Percentiles rank a stretch among this genome's conserved stretches.
These are phyloP conservation scores for Microctenopoma steveboyesi DNA, from an alignment of 2,797 vertebrate genomes.

Conservation along the genomic window DNA sequence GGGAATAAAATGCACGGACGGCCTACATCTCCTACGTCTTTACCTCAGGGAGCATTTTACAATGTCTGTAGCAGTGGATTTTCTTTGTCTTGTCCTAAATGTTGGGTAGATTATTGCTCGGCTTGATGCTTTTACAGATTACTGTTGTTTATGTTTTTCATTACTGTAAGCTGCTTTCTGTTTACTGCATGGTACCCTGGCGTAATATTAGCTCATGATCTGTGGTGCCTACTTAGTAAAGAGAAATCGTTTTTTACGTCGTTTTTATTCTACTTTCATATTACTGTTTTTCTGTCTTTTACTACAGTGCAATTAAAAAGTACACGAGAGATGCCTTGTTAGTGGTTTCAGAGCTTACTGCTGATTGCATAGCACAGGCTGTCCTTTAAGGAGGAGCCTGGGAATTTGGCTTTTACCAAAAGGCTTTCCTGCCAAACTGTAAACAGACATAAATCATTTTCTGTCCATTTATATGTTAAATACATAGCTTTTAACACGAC, in stretches of 20 bases:
- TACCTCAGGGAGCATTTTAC: slow-evolving; percentile 21
- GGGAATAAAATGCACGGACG: slow-evolving; percentile 6
- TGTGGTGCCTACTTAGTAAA: no score
- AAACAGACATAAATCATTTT: neutral
- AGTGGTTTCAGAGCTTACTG: no score
- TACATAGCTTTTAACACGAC: neutral
- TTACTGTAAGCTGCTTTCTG: neutral
- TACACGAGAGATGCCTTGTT: neutral
- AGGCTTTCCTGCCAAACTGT: neutral
- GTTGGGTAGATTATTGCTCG: neutral
- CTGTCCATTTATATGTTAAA: neutral
- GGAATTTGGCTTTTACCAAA: neutral
- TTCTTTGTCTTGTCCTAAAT: slow-evolving; percentile 5
- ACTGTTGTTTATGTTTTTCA: neutral
- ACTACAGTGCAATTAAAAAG: neutral
- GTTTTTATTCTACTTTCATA: slow-evolving; percentile 7
- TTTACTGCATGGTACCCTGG: neutral
- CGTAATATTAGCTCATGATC: no score
- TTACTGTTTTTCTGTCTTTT: neutral
- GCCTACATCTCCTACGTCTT: neutral
- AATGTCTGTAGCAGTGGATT: neutral
- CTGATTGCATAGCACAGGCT: no score
- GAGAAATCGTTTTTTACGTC: neutral
- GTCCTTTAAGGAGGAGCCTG: neutral
- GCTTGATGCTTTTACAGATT: neutral